Conservation (phyloP, 1,140 invertebrate genomes). For the Lamellibrachia luymesi region DNA sequence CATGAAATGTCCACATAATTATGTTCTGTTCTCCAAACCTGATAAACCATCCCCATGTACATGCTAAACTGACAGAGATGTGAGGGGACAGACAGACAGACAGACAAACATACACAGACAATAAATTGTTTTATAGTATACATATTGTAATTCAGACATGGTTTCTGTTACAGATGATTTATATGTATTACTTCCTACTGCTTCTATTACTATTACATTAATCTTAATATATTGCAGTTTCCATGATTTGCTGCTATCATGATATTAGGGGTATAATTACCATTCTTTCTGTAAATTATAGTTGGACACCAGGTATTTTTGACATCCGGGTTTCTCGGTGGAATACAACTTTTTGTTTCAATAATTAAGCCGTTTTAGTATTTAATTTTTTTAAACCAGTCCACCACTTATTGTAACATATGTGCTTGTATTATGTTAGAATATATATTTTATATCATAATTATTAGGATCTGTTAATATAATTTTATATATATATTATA, state of each 20-base stretch:
- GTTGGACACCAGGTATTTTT: background rate
- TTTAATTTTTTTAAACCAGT: background rate
- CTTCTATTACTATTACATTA: background rate
- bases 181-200: background rate
- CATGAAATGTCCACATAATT: too few relatives aligned
- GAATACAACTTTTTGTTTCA: background rate
- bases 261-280: background rate
- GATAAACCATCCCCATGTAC: too few relatives aligned
- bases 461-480: too few relatives aligned
- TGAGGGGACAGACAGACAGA: too few relatives aligned
- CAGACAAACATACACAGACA: too few relatives aligned
- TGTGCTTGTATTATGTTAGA: too few relatives aligned
- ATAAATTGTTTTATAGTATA: too few relatives aligned
- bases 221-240: background rate
- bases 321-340: background rate
- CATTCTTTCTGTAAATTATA: background rate
- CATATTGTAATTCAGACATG: background rate
- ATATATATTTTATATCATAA: too few relatives aligned
- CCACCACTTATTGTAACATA: background rate
- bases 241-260: background rate
- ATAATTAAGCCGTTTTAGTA: background rate
- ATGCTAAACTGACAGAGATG: too few relatives aligned
- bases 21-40: too few relatives aligned
- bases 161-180: background rate
- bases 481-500: too few relatives aligned